Percentiles rank a stretch among this genome's conserved stretches.
Evolutionary conservation across 2,888 invertebrate species (phyloP).

Genomic region (Sarcophaga rosellei): DNA sequence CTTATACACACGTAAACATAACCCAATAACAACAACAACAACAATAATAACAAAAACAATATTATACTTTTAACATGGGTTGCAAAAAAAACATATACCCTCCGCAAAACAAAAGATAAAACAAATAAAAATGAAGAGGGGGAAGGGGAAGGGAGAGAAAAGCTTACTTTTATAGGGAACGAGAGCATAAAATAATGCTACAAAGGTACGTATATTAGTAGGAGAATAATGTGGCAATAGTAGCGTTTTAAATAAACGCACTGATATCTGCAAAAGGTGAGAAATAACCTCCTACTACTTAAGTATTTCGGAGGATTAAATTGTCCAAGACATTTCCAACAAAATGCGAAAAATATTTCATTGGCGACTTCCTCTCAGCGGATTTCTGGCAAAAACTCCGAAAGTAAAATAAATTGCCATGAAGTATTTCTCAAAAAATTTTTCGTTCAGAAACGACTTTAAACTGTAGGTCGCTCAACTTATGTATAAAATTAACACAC

Average conservation of each 20-base stretch:
- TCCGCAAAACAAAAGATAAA: conserved; percentile 71
- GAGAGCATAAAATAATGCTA: background rate
- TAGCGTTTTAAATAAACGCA: background rate
- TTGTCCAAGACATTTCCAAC: no score
- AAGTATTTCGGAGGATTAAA: no score
- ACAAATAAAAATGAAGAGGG: background rate
- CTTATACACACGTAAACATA: conserved; percentile 57
- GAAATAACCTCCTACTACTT: background rate
- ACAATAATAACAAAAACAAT: conserved; percentile 3
- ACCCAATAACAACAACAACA: conserved; percentile 57
- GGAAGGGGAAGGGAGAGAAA: background rate
- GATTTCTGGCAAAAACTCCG: no score
- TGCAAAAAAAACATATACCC: conserved; percentile 74
- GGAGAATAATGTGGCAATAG: background rate
- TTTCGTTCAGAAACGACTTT: no score
- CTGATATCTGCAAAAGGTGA: background rate
- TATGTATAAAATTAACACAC: no score
- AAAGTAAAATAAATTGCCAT: no score
- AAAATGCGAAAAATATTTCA: no score
- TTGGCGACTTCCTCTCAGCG: no score
- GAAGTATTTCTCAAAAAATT: no score
- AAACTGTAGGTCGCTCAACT: no score
- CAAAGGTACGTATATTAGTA: background rate
- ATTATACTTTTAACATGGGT: conserved; percentile 24
- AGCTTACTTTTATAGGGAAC: background rate